phyloP scores from a whole-genome alignment of 2,888 invertebrate genomes.

The Crematogaster levior region DNA sequence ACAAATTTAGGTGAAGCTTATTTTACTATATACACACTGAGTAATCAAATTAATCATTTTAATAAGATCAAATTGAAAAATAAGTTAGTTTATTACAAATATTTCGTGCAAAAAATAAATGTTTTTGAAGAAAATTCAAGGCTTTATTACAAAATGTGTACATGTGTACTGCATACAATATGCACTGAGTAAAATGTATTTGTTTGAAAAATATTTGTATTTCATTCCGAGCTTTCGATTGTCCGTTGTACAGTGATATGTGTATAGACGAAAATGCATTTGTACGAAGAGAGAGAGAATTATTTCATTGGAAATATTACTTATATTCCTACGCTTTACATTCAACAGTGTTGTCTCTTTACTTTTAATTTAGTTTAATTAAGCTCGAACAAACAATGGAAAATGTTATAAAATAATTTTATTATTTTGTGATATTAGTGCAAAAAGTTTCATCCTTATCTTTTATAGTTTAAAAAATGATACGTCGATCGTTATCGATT shows the following conservation, averaged over 20 bases:
- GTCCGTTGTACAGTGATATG: not conserved
- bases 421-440: not conserved
- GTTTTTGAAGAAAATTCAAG: not conserved
- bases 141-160: not conserved
- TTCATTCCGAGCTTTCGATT: constrained; percentile 9
- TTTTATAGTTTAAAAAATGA: not conserved
- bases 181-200: constrained; percentile 19
- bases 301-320: not conserved
- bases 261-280: not conserved
- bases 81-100: not conserved
- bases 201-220: too few relatives aligned
- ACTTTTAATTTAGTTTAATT: constrained; percentile 10
- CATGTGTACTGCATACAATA: too few relatives aligned
- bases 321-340: not conserved
- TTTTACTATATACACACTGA: too few relatives aligned
- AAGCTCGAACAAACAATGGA: not conserved
- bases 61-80: not conserved
- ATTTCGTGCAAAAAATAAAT: not conserved
- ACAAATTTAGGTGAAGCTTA: too few relatives aligned
- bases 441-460: not conserved
- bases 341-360: not conserved
- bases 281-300: constrained; percentile 14
- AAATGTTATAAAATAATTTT: not conserved
- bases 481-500: not conserved
- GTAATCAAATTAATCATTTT: not conserved